Base-by-base conservation (phyloP, 1,140 invertebrate species). In the Drosophila ironensis region DNA sequence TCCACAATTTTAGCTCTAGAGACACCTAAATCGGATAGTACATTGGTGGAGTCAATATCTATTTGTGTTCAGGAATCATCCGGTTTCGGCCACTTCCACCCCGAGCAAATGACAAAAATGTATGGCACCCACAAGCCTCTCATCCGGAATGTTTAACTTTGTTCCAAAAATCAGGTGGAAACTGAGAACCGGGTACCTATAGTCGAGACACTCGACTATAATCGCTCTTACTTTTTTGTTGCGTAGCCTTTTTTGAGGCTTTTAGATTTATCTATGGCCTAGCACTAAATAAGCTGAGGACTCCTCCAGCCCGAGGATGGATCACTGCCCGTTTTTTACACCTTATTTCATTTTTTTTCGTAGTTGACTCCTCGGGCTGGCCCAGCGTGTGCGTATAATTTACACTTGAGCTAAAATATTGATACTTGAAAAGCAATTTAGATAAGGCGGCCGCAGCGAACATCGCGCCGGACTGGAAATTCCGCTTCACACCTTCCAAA, bases 361-460 rank as follows among this genome's bases (percentile, higher is more conserved):
- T 54, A 45, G 54, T n/a, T n/a, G n/a, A n/a, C n/a, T n/a, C n/a
- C n/a, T n/a, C n/a, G n/a, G n/a, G n/a, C n/a, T n/a, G n/a, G n/a
- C 41, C 37, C 68, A 71, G 67, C 56, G 68, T 72, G 69, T 72
- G 57, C 69, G 70, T 81, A 86, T 81, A 88, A 87, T 82, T 87
- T 84, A 88, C 77, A 88, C 86, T 88, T 88, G 78, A 88, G 76
- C 73, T 88, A 88, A 88, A 88, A 87, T 88, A 88, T 88, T 88
- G 87, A 88, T 88, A 88, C 87, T 88, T 86, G 76, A 84, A 88
- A 88, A 88, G 87, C 87, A 88, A 88, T 88, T 88, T 88, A 88
- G 87, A 88, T 88, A 88, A 88, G 87, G 33, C 50, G 11, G 12
- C 40, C 40, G 40, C 48, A 52, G 28, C 67, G 67, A 53, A 22